phyloP scores from a whole-genome alignment of 2,888 invertebrate species.

The Kryphioiulus occultus region DNA sequence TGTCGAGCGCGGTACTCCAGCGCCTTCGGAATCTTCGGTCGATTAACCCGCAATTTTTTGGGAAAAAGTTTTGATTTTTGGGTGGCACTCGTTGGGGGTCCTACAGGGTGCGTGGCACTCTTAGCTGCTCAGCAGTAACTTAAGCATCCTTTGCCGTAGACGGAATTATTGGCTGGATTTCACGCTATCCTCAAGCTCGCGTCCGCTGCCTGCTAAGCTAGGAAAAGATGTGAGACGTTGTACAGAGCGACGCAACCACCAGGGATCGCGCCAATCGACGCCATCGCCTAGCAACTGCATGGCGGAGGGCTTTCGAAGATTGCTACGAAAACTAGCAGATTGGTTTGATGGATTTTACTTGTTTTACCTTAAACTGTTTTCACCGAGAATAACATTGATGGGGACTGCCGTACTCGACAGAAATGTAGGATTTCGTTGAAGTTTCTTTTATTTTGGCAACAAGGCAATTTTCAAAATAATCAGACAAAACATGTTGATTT shows the following conservation, averaged over 20 bases:
- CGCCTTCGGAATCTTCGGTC: neutral
- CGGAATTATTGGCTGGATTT: neutral
- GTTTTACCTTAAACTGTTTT: too few relatives aligned
- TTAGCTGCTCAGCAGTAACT: neutral
- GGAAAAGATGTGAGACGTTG: neutral
- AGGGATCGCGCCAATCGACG: neutral
- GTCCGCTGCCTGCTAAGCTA: neutral
- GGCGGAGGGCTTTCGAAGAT: too few relatives aligned
- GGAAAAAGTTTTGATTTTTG: neutral
- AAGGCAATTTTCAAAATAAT: too few relatives aligned
- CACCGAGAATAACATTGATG: too few relatives aligned
- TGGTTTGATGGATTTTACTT: too few relatives aligned
- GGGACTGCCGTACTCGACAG: too few relatives aligned
- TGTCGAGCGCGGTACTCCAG: neutral
- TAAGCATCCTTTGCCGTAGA: neutral
- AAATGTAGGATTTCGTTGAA: too few relatives aligned
- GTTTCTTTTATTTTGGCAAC: too few relatives aligned
- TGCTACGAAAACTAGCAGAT: too few relatives aligned
- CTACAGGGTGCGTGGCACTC: neutral
- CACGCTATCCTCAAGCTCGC: neutral
- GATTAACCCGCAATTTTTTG: neutral
- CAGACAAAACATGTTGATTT: too few relatives aligned
- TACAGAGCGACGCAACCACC: neutral
- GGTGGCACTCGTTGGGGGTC: neutral
- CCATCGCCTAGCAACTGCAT: too few relatives aligned